phyloP scores from a whole-genome alignment of 1,140 invertebrate genomes.

The Saccostrea glomerata region DNA sequence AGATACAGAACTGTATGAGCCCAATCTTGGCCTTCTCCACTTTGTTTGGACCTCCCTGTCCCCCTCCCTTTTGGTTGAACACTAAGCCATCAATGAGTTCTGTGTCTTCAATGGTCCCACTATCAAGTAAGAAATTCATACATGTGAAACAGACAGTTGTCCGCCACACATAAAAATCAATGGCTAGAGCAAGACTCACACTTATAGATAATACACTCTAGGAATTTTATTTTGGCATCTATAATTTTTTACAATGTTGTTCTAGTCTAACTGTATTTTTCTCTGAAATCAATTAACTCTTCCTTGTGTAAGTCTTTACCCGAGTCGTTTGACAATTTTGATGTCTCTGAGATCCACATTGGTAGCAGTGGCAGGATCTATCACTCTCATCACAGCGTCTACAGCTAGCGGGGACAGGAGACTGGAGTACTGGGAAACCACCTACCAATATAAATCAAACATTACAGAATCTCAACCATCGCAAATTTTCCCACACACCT shows the following conservation, averaged over 20 bases:
- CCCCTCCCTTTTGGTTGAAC: slow-evolving; percentile 93
- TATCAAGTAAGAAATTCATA: slow-evolving; percentile 58
- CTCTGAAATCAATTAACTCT: not conserved
- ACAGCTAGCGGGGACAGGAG: slow-evolving; percentile 97
- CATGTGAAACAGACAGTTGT: too few relatives aligned
- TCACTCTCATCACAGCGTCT: slow-evolving; percentile 95
- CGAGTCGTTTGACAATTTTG: slow-evolving; percentile 96
- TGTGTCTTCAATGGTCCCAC: slow-evolving; percentile 98
- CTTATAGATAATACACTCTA: too few relatives aligned
- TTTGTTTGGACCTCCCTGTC: slow-evolving; percentile 93
- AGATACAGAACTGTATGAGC: slow-evolving; percentile 99
- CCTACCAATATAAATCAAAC: slow-evolving; percentile 78
- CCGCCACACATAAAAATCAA: too few relatives aligned
- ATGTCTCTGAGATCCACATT: slow-evolving; percentile 91
- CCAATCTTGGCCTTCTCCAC: slow-evolving; percentile 99
- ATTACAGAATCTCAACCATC: too few relatives aligned
- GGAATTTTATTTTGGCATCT: too few relatives aligned
- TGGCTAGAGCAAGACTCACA: too few relatives aligned
- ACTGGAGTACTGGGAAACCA: slow-evolving; percentile 98
- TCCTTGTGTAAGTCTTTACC: slow-evolving; percentile 77
- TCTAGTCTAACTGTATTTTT: not conserved
- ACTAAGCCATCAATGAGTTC: slow-evolving; percentile 97
- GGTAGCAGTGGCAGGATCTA: slow-evolving; percentile 83
- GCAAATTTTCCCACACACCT: too few relatives aligned
- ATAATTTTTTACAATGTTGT: not conserved